Evolutionary conservation across 2,113 vertebrate species (phyloP).

Genomic region (Nyctibius bracteatus): DNA sequence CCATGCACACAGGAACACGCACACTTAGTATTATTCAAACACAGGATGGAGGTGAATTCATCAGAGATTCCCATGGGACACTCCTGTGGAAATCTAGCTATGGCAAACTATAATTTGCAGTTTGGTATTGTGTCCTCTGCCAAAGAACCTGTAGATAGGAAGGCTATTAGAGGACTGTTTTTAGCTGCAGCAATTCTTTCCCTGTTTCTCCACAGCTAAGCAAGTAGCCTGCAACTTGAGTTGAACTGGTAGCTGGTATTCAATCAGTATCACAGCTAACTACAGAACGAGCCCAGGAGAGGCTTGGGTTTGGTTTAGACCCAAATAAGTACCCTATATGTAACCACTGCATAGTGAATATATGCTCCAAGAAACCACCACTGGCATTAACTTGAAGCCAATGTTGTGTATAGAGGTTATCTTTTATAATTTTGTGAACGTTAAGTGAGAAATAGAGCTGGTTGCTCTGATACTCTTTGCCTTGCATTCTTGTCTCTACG

Average conservation of each 20-base stretch:
- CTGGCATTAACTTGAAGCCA: neutral
- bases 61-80: neutral
- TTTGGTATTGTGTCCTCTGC: neutral
- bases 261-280: neutral
- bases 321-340: neutral
- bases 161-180: neutral
- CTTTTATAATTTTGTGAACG: neutral
- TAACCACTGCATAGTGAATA: neutral
- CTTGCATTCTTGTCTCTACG: neutral
- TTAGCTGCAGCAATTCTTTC: neutral
- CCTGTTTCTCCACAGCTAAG: neutral
- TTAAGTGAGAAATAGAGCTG: neutral
- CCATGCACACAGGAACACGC: neutral
- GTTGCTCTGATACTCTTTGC: neutral
- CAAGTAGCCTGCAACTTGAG: neutral
- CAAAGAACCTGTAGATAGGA: neutral
- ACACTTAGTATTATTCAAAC: neutral
- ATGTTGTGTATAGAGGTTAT: neutral
- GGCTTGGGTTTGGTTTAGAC: neutral
- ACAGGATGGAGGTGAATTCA: neutral
- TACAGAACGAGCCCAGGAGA: neutral
- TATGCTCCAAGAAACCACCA: neutral
- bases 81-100: neutral
- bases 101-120: neutral
- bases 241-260: neutral